A percentile compares a stretch with the other conserved stretches of the same genome.
phyloP scores from a whole-genome alignment of 2,888 invertebrate species.

The Cantharis rufa region DNA sequence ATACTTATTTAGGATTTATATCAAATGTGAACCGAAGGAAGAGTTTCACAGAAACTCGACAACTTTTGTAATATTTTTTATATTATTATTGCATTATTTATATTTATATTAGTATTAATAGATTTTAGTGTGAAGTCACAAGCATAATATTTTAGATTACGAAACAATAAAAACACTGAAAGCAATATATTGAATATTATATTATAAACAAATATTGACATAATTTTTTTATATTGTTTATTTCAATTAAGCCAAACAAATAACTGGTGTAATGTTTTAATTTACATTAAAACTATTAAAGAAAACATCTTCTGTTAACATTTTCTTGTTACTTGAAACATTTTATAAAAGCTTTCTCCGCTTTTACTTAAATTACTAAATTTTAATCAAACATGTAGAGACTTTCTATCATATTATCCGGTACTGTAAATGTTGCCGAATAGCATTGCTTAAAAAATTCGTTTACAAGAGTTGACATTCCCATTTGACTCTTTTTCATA shows the following conservation, averaged over 20 bases:
- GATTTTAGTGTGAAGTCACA: no score
- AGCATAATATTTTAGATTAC: no score
- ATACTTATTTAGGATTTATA: not conserved
- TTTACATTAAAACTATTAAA: not conserved
- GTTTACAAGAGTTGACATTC: conserved; percentile 32
- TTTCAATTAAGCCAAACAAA: not conserved
- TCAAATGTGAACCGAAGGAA: not conserved
- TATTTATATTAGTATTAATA: no score
- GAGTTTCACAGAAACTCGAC: no score
- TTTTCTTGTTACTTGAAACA: not conserved
- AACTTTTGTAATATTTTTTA: no score
- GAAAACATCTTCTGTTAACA: not conserved
- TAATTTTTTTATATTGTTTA: not conserved
- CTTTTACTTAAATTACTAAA: not conserved
- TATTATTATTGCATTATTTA: no score
- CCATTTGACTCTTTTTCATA: conserved; percentile 35
- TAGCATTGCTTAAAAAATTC: conserved; percentile 23
- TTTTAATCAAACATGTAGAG: not conserved
- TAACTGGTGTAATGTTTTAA: not conserved
- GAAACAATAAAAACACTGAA: no score
- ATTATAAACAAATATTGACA: no score
- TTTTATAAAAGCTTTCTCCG: not conserved
- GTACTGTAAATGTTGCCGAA: conserved; percentile 7
- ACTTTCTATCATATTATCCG: conserved; percentile 7
- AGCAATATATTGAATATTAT: no score